Evolutionary conservation across 35 echinoderm and acorn worm genomes (phyloP).

Genomic region (Diadema setosum): DNA sequence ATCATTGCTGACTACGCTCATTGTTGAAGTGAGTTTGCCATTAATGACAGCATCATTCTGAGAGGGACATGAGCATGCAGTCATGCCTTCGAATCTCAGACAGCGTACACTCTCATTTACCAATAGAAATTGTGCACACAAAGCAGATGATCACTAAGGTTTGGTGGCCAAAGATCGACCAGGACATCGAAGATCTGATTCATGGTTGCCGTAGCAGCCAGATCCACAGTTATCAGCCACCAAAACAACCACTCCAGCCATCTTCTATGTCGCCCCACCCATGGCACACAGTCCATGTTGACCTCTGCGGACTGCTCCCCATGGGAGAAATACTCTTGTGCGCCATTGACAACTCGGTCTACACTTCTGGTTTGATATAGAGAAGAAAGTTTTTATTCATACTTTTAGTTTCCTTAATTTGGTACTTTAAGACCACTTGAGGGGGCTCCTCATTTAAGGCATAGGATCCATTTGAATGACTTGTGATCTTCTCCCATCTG

Average conservation of each 20-base stretch:
- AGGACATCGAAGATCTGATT: background rate
- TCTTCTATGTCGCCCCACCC: background rate
- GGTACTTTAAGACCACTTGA: too few relatives aligned
- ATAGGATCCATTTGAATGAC: too few relatives aligned
- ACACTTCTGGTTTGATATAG: too few relatives aligned
- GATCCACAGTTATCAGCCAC: background rate
- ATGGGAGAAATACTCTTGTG: conserved; percentile 15
- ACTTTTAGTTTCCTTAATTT: too few relatives aligned
- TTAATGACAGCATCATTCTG: conserved; percentile 21
- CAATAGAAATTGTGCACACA: background rate
- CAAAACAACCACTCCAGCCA: background rate
- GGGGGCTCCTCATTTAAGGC: too few relatives aligned
- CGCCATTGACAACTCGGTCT: conserved; percentile 18
- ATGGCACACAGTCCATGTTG: conserved; percentile 25
- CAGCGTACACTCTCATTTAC: background rate
- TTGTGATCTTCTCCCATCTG: too few relatives aligned
- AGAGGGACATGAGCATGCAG: conserved; percentile 25
- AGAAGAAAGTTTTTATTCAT: too few relatives aligned
- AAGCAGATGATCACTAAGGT: conserved; percentile 15
- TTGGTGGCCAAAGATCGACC: conserved; percentile 29
- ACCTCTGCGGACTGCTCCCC: conserved; percentile 16
- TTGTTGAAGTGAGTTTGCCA: conserved; percentile 32
- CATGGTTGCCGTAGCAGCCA: conserved; percentile 20
- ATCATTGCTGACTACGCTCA: background rate
- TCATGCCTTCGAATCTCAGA: background rate